Conservation (phyloP, 2,888 invertebrate genomes). For the Ichneumon xanthorius region DNA sequence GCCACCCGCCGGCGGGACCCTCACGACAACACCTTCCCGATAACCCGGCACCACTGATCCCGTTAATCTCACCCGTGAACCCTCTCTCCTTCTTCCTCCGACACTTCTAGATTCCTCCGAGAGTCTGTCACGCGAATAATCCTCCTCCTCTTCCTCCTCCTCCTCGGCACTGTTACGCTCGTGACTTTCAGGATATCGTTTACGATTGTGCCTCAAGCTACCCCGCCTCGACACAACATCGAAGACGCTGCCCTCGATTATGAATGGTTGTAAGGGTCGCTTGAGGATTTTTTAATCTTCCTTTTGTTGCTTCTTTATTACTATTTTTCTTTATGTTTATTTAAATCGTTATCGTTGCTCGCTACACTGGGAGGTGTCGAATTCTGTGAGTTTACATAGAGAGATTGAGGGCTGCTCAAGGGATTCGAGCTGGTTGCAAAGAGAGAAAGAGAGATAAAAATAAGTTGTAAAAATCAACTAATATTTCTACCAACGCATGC, state of each 20-base stretch:
- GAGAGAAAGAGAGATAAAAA: constrained; percentile 7
- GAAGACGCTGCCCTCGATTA: constrained; percentile 67
- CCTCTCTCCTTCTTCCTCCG: constrained; percentile 50
- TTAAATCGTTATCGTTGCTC: not conserved
- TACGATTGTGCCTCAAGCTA: constrained; percentile 60
- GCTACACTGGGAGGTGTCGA: not conserved
- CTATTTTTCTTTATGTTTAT: not conserved
- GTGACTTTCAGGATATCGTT: constrained; percentile 49
- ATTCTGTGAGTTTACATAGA: constrained; percentile 27
- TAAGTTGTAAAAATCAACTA: too few relatives aligned
- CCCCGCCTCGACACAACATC: constrained; percentile 62
- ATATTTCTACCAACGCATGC: too few relatives aligned
- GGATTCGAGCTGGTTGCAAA: not conserved
- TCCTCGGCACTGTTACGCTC: constrained; percentile 58
- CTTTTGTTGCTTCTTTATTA: constrained; percentile 12
- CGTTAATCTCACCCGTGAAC: constrained; percentile 60
- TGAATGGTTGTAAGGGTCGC: constrained; percentile 52
- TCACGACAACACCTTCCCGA: constrained; percentile 77
- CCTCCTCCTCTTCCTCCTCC: constrained; percentile 59
- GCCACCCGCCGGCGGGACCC: constrained; percentile 77
- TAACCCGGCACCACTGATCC: constrained; percentile 63
- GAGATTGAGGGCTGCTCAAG: not conserved
- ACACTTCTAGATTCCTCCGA: constrained; percentile 51
- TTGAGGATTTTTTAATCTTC: constrained; percentile 8
- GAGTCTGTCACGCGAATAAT: constrained; percentile 16